Conservation (phyloP, 2,113 vertebrate genomes). For the Pipra filicauda region DNA sequence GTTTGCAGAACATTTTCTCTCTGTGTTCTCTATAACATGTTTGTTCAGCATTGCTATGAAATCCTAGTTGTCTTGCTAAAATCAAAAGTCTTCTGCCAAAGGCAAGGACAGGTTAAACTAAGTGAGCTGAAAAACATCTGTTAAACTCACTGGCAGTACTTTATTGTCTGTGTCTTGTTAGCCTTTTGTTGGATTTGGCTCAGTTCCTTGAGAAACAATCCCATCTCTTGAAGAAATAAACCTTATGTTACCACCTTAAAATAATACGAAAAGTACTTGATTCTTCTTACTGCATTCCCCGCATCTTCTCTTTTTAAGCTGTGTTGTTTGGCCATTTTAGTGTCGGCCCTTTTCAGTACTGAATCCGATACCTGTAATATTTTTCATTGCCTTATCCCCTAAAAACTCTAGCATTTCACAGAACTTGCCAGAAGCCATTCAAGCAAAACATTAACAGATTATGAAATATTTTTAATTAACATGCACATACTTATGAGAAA, state of each 20-base stretch:
- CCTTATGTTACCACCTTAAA: conserved; percentile 60
- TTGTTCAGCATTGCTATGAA: neutral
- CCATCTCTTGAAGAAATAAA: conserved; percentile 54
- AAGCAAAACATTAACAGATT: neutral
- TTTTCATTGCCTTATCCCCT: neutral
- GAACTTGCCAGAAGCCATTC: neutral
- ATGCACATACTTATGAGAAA: neutral
- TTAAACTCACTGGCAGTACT: conserved; percentile 1
- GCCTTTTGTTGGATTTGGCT: conserved; percentile 52
- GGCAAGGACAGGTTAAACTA: conserved; percentile 43
- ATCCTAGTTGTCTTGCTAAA: neutral
- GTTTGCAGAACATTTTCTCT: conserved; percentile 4
- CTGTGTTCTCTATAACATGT: neutral
- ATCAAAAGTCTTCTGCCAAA: conserved; percentile 19
- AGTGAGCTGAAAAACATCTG: neutral
- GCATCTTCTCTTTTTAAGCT: neutral
- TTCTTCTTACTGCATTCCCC: conserved; percentile 5
- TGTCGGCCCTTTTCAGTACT: neutral
- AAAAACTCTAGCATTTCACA: neutral
- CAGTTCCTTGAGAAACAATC: conserved; percentile 54
- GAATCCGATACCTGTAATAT: neutral
- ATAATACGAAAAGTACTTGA: conserved; percentile 32
- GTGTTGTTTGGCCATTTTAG: neutral
- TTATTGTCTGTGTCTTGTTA: conserved; percentile 60
- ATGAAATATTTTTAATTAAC: conserved; percentile 33